Evolutionary conservation across 92 coral and sea anemone species (phyloP), one percentile per base, ranked within the genome.

Genomic region (Porites cylindrica): DNA sequence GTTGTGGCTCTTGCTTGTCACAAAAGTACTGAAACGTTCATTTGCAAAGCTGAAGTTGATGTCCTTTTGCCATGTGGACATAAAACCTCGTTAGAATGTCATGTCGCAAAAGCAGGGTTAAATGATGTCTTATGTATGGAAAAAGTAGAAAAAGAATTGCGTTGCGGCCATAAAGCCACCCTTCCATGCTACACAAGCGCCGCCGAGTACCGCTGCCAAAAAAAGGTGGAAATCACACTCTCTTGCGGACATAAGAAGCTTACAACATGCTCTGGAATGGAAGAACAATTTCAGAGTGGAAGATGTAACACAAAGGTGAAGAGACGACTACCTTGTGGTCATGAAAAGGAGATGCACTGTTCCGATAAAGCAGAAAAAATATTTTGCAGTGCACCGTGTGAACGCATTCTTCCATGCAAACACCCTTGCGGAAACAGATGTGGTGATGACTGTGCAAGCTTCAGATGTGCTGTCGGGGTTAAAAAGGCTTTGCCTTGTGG

Each of bases 371-470:
- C 88, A 65, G 51, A 61, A 11, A 18, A 60, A 0, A 79, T 77
- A 20, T 26, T 75, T 2, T 94, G 97, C 74, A 23, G 72, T 10
- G 85, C 77, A 24, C 84, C 81, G 12, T 94, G 97, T 21, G 54
- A 66, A 18, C 69, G 85, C 18, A 20, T 61, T 20, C 92, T 91
- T 58, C 60, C 85, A 19, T 94, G 97, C 70, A 77, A 85, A 69
- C 97, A 94, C 73, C 88, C 65, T 7, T 94, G 95, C 69, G 47
- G 85, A 3, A 85, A 89, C 9, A 86, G 62, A 84, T 94, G 97
- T 66, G 84, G 86, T 50, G 77, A 86, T 38, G 79, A 86, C 20
- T 94, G 97, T 66, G 50, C 81, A 64, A 74, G 52, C 21, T 6
- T 75, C 69, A 82, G 23, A 63, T 78, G 38, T 89, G 95, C 73